These are phyloP conservation scores for Cliona cf. orientalis DNA, from an alignment of 37 sponge, comb jelly and placozoan species.

Conservation along the genomic window DNA sequence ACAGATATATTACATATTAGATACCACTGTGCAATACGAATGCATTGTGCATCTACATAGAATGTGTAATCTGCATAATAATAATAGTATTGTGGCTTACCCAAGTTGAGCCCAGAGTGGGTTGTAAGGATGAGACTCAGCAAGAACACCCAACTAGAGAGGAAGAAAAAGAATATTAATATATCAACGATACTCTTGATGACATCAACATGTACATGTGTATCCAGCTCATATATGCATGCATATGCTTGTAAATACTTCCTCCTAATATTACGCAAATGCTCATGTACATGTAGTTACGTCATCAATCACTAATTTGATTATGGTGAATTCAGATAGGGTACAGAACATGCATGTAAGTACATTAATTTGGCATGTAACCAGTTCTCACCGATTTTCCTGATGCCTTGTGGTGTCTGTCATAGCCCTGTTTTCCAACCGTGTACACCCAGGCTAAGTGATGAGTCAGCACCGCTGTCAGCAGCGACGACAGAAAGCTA, in stretches of 20 bases:
- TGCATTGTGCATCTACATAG: neutral
- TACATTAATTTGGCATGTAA: no score
- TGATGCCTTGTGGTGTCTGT: conserved; percentile 21
- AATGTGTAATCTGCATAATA: neutral
- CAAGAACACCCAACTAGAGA: conserved; percentile 53
- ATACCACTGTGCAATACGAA: neutral
- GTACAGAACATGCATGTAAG: neutral
- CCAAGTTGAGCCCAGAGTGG: conserved; percentile 83
- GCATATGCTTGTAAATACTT: neutral
- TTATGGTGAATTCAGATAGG: no score
- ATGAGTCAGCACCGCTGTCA: conserved; percentile 78
- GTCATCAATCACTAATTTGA: no score
- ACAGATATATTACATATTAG: neutral
- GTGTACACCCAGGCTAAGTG: conserved; percentile 81
- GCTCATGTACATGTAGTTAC: no score
- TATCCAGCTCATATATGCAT: neutral
- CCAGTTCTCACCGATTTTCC: conserved; percentile 63
- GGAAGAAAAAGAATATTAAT: neutral
- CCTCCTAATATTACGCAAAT: no score
- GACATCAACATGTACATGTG: neutral
- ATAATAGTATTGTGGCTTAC: conserved; percentile 28
- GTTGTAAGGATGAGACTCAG: conserved; percentile 76
- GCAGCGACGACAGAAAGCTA: conserved; percentile 75
- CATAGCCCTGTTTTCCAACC: conserved; percentile 17
- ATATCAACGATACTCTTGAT: no score